Conservation (phyloP, 2,113 vertebrate species). For the Columba livia region DNA sequence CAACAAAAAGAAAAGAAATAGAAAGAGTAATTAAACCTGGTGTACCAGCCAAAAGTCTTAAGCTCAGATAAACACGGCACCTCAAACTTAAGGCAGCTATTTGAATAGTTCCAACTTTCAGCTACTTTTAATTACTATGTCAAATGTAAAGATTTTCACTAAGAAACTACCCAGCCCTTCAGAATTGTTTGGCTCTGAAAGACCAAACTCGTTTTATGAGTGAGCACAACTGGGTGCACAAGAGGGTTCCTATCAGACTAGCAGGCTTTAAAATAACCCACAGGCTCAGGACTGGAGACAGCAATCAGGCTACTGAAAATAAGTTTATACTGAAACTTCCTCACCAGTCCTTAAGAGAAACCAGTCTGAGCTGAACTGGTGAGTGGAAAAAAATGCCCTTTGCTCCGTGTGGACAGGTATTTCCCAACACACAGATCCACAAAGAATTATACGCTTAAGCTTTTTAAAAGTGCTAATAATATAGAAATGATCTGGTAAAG, state of each 20-base stretch:
- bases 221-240: neutral
- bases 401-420: neutral
- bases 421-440: neutral
- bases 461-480: neutral
- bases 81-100: neutral
- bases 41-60: neutral
- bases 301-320: neutral
- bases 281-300: neutral
- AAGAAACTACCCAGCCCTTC: neutral
- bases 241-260: neutral
- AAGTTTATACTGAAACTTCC: neutral
- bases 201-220: neutral
- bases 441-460: neutral
- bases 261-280: neutral
- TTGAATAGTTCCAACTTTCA: neutral
- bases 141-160: neutral
- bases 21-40: neutral
- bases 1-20: neutral
- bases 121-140: neutral
- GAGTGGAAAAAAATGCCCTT: neutral
- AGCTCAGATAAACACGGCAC: neutral
- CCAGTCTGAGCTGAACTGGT: neutral
- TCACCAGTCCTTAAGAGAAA: neutral
- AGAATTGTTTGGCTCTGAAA: neutral
- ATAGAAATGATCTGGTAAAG: neutral